Evolutionary conservation across 2,797 vertebrate genomes (phyloP).

Genomic region (Coranthus polyacanthus): DNA sequence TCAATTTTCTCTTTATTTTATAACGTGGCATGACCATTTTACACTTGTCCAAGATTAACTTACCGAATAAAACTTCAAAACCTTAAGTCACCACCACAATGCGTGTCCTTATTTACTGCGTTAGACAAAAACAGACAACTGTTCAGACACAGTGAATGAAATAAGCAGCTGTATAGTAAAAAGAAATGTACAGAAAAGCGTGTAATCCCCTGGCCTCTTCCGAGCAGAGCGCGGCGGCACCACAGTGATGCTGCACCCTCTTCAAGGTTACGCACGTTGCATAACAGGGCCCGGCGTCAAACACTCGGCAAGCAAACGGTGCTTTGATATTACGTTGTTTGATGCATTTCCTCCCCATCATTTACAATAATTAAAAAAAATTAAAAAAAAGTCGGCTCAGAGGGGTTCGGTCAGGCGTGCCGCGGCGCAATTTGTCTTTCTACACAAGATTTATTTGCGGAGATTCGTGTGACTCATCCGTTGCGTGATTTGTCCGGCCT

Average conservation of each 20-base stretch:
- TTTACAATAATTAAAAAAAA: background rate
- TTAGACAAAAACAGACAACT: background rate
- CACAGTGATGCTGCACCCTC: constrained; percentile 85
- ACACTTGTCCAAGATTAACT: constrained; percentile 30
- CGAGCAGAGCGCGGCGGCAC: constrained; percentile 59
- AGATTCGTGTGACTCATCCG: constrained; percentile 30
- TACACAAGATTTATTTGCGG: constrained; percentile 5
- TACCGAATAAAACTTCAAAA: constrained; percentile 69
- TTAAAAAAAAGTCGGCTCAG: too few relatives aligned
- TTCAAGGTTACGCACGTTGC: constrained; percentile 77
- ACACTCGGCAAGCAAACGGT: too few relatives aligned
- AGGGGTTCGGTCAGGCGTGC: background rate
- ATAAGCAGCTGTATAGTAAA: background rate
- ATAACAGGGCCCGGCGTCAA: constrained; percentile 70
- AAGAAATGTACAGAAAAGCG: background rate
- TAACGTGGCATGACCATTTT: constrained; percentile 5
- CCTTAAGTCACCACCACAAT: constrained; percentile 35
- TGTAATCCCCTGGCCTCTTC: constrained; percentile 25
- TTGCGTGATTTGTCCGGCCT: constrained; percentile 28
- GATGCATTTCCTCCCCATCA: background rate
- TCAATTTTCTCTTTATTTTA: background rate
- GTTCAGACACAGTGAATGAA: background rate
- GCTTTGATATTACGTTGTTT: background rate
- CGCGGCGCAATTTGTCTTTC: background rate
- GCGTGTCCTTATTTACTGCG: constrained; percentile 38